These are phyloP conservation scores for Drosophila rufa DNA, from an alignment of 1,140 invertebrate genomes.

Conservation along the genomic window DNA sequence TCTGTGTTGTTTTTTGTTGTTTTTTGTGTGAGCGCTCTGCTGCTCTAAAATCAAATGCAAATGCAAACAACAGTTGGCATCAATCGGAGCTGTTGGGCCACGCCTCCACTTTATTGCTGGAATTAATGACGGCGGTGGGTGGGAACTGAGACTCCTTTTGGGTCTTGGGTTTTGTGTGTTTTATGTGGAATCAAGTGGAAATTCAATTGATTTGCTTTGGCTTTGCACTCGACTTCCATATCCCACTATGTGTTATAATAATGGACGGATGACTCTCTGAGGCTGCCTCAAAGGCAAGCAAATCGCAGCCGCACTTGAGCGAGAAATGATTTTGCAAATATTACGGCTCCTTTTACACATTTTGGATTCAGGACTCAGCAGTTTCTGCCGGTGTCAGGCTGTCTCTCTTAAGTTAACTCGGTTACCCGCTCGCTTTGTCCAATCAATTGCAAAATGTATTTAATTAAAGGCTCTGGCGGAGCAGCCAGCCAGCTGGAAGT, in stretches of 20 bases:
- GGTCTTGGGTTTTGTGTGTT: conserved; percentile 50
- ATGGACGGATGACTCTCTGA: conserved; percentile 50
- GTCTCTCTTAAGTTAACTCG: conserved; percentile 31
- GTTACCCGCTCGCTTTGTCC: conserved; percentile 39
- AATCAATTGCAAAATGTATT: conserved; percentile 58
- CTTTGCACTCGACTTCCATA: conserved; percentile 45
- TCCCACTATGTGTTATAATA: conserved; percentile 52
- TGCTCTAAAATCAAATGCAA: conserved; percentile 79
- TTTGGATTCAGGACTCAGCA: neutral
- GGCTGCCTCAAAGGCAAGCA: conserved; percentile 58
- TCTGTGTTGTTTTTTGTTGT: conserved; percentile 8
- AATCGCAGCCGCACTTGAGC: conserved; percentile 51
- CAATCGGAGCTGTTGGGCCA: conserved; percentile 67
- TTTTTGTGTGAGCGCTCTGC: conserved; percentile 21
- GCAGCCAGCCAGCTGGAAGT: conserved; percentile 30
- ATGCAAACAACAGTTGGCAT: conserved; percentile 82
- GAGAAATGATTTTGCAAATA: conserved; percentile 68
- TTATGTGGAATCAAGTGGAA: conserved; percentile 81
- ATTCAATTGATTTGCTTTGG: conserved; percentile 81
- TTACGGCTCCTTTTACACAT: conserved; percentile 22
- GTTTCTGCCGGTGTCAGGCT: conserved; percentile 59
- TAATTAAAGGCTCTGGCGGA: conserved; percentile 39
- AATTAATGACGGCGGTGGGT: conserved; percentile 71
- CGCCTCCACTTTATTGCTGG: conserved; percentile 66
- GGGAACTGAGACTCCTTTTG: conserved; percentile 15